Base-by-base conservation (phyloP, 1,140 invertebrate genomes). In the Trissolcus basalis region DNA sequence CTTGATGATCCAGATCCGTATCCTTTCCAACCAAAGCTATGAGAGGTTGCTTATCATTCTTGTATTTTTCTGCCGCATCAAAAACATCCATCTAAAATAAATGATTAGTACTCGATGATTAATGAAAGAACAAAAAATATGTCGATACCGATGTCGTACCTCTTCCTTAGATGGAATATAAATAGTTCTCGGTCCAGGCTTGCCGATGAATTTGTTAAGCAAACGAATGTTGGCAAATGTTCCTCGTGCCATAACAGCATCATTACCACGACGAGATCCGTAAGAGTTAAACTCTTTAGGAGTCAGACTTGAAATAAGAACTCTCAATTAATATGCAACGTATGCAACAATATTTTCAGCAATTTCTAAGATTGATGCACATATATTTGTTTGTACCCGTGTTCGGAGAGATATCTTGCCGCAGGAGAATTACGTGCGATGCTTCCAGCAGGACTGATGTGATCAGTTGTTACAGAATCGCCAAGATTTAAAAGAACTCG, bases 151-250 rank as follows among this genome's bases (percentile, higher is more conserved):
- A 72, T 47, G 6, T 27, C 19, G 6, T 50, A 94, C 93, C 89
- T 95, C 93, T 88, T 98, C 94, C 14, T 92, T 92, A 67, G 93
- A 93, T 58, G 97, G 97, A 81, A 97, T 89, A 89, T 99, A 95
- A 15, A 96, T 83, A 3, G 98, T 99, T 79, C 91, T 91, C 11
- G 97, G 96, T n/a, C 96, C 97, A 19, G 96, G 85, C 81, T 94
- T 93, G 1, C 89, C 88, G 13, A 97, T 87, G 75, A 99, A 93
- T 88, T 97, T 98, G 88, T 99, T 99, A 0, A 98, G 91, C 16
- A 99, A 88, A 13, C 98, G 93, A 85, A 99, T 99, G 88, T 99
- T 99, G 36, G 97, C 98, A 89, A 99, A 99, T 0, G 98, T 99
- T 12, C 98, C 97, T 32, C 98, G 91, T 0, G 93, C 93, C 98